These are phyloP conservation scores for Sarcophaga subvicina DNA, from an alignment of 2,888 invertebrate genomes.

Conservation along the genomic window DNA sequence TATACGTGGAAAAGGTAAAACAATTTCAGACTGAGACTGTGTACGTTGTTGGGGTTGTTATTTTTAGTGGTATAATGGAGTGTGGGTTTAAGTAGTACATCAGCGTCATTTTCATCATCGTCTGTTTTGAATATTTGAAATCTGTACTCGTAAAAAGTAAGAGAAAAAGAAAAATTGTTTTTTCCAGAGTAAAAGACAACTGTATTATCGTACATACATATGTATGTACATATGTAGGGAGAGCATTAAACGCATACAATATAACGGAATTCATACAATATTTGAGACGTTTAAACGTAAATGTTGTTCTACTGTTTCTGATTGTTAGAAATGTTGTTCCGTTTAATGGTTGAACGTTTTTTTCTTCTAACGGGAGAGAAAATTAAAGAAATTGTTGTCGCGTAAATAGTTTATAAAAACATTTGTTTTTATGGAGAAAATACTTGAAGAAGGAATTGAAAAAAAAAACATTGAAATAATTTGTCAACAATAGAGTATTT, in stretches of 20 bases:
- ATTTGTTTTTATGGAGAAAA: neutral
- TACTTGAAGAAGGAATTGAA: neutral
- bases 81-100: conserved; percentile 8
- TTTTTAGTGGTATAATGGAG: neutral
- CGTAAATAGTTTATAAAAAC: conserved; percentile 11
- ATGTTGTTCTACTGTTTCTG: conserved; percentile 1
- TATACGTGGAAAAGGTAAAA: too few relatives aligned
- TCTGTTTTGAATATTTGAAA: conserved; percentile 29
- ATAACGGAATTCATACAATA: neutral
- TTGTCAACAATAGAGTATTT: too few relatives aligned
- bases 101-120: conserved; percentile 9
- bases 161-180: neutral
- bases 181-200: neutral
- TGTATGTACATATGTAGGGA: too few relatives aligned
- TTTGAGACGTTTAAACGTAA: conserved; percentile 5
- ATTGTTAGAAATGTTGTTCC: neutral
- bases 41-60: too few relatives aligned
- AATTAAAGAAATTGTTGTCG: neutral
- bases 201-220: too few relatives aligned
- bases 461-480: neutral
- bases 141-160: neutral
- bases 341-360: neutral
- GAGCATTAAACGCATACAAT: neutral
- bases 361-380: neutral
- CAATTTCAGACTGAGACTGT: too few relatives aligned